A percentile compares a stretch with the other conserved stretches of the same genome.
Conservation (phyloP, 1,140 invertebrate genomes). For the Hylaeus volcanicus region DNA sequence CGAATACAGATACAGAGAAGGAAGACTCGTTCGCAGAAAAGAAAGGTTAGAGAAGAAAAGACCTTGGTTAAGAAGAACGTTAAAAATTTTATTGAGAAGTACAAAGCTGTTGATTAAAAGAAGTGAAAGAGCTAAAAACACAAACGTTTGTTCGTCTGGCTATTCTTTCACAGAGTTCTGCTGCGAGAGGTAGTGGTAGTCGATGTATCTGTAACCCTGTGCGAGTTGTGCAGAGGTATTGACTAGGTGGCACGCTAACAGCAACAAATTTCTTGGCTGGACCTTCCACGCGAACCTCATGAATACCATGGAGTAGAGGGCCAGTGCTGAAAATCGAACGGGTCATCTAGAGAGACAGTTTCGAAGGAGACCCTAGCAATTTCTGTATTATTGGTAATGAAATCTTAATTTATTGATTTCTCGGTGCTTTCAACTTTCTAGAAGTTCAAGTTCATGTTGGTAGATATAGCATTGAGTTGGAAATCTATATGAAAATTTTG, state of each 20-base stretch:
- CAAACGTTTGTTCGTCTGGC: neutral
- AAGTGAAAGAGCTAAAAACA: neutral
- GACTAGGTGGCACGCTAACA: constrained; percentile 96
- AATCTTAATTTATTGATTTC: too few relatives aligned
- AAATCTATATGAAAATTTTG: too few relatives aligned
- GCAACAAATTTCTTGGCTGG: constrained; percentile 93
- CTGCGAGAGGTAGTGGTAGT: constrained; percentile 80
- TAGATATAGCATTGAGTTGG: too few relatives aligned
- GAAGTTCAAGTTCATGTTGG: too few relatives aligned
- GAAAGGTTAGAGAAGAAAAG: too few relatives aligned
- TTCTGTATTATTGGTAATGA: too few relatives aligned
- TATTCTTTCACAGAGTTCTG: neutral
- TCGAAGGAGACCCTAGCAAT: too few relatives aligned
- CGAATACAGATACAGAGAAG: too few relatives aligned
- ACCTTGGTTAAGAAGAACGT: too few relatives aligned
- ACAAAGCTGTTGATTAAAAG: neutral
- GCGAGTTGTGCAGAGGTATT: constrained; percentile 93
- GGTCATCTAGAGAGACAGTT: too few relatives aligned
- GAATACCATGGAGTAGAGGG: constrained; percentile 93
- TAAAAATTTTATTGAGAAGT: neutral
- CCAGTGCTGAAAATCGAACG: constrained; percentile 87
- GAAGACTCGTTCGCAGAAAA: too few relatives aligned
- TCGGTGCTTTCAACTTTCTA: too few relatives aligned
- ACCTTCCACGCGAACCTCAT: constrained; percentile 98
- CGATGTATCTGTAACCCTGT: constrained; percentile 88